Evolutionary conservation across 2,888 invertebrate species (phyloP), one percentile per base, ranked within the genome.

Genomic region (Mechanitis mazaeus): DNA sequence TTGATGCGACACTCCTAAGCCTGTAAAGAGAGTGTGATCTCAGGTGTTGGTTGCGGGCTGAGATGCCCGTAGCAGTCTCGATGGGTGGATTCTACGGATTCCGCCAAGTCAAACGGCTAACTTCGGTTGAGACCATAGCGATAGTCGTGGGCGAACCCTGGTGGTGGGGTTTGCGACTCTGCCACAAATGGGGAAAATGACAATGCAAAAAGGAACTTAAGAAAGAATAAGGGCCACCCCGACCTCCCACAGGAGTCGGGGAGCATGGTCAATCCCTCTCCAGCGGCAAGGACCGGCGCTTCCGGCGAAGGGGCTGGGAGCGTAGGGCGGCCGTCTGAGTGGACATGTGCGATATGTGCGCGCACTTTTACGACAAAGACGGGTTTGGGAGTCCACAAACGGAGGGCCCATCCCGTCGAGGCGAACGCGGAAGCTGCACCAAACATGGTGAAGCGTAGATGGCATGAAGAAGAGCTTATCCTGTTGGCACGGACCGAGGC

Each of bases 221-320:
- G 55, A 0, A 5, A 54, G 0, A 31, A 11, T 31, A 6, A 9
- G 31, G 56, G 45, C 59, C 63, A 45, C 57, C 66, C 65, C 54
- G 65, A 46, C 63, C 67, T 64, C 60, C 65, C 65, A 68, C 67
- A 59, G 68, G 67, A 68, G 62, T 50, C 66, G 60, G 65, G 64
- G 64, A 55, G 64, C 63, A 63, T 35, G 59, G 64, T 54, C 54
- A 55, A 35, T 53, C 33, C 54, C 33, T 62, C 59, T 53, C 45
- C 54, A 47, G 59, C 3, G 42, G 38, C 47, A 35, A 45, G 35
- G 20, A 45, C 53, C 38, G 56, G 11, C 53, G 33, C 11, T 35
- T 11, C 60, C 38, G 60, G 54, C 61, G 64, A 12, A 55, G 33
- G 45, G n/a, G 42, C 9, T 42, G 50, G 28, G 42, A 42, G 42